Evolutionary conservation across 2,888 invertebrate genomes (phyloP).

Genomic region (Mythimna impura): DNA sequence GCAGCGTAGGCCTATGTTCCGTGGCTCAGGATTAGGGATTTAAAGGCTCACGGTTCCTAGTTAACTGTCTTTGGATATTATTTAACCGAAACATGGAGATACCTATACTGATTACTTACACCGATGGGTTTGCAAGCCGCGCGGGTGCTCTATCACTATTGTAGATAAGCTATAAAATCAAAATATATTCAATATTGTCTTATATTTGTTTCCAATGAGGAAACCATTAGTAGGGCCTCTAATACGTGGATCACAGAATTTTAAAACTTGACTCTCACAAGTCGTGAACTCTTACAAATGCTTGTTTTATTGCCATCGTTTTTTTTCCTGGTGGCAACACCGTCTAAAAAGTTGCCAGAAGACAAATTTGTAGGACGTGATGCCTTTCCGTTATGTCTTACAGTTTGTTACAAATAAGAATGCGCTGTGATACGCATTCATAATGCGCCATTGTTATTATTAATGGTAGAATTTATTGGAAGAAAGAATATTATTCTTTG

Average conservation of each 20-base stretch:
- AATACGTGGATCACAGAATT: slow-evolving; percentile 65
- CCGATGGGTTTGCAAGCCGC: too few species aligned
- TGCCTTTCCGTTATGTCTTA: slow-evolving; percentile 72
- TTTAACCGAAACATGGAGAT: too few species aligned
- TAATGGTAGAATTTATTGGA: slow-evolving; percentile 43
- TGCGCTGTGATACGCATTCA: slow-evolving; percentile 50
- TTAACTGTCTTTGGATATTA: too few species aligned
- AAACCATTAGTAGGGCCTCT: slow-evolving; percentile 46
- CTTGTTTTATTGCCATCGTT: slow-evolving; percentile 81
- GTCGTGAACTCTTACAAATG: slow-evolving; percentile 78
- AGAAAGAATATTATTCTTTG: slow-evolving; percentile 10
- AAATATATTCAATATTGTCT: too few species aligned
- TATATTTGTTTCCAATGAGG: too few species aligned
- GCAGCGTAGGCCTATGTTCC: too few species aligned
- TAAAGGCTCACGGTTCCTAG: too few species aligned
- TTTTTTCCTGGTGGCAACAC: slow-evolving; percentile 75
- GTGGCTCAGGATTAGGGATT: too few species aligned
- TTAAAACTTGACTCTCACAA: slow-evolving; percentile 74
- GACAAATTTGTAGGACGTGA: slow-evolving; percentile 85
- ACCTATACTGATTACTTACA: too few species aligned
- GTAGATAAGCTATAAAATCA: too few species aligned
- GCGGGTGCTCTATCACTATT: too few species aligned
- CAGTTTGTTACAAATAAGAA: slow-evolving; percentile 55
- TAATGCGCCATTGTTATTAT: slow-evolving; percentile 50
- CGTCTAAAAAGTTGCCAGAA: slow-evolving; percentile 75